These are phyloP conservation scores for Drosophila ironensis DNA, from an alignment of 1,140 invertebrate species.

Conservation along the genomic window DNA sequence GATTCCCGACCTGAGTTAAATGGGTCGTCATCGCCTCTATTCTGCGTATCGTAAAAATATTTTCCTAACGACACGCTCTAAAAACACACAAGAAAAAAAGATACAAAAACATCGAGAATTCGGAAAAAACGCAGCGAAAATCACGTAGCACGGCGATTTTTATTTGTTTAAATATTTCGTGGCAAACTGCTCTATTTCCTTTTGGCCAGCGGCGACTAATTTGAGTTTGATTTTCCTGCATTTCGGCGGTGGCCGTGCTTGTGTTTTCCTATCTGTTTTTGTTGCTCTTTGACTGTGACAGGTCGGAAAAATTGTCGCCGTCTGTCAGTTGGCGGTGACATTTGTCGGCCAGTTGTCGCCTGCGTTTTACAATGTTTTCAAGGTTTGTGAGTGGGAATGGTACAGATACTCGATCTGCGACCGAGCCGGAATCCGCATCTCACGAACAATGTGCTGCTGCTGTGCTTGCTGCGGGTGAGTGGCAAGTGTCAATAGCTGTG, in stretches of 20 bases:
- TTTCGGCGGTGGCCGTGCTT: conserved; percentile 1
- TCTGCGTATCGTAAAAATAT: conserved; percentile 68
- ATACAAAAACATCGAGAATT: conserved; percentile 24
- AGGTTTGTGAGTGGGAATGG: conserved; percentile 45
- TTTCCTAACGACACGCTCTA: conserved; percentile 70
- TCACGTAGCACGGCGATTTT: conserved; percentile 73
- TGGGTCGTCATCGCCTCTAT: conserved; percentile 56
- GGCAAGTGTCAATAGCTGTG: conserved; percentile 75
- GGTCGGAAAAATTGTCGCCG: conserved; percentile 55
- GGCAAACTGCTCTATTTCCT: conserved; percentile 39
- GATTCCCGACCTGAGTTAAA: conserved; percentile 64
- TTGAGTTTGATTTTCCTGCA: conserved; percentile 51
- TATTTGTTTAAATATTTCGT: conserved; percentile 75
- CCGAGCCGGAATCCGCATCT: not conserved
- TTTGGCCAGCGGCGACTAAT: conserved; percentile 56
- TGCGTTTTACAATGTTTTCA: conserved; percentile 70
- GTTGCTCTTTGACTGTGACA: conserved; percentile 38
- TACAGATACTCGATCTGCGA: not conserved
- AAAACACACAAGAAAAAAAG: conserved; percentile 24
- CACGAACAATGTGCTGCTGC: no score
- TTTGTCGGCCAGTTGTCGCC: conserved; percentile 66
- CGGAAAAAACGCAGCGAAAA: conserved; percentile 71
- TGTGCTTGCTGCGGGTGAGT: conserved; percentile 53
- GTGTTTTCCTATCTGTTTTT: not conserved
- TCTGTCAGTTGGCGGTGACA: conserved; percentile 68